phyloP scores from a whole-genome alignment of 1,140 invertebrate species.

The Elymnias hypermnestra region DNA sequence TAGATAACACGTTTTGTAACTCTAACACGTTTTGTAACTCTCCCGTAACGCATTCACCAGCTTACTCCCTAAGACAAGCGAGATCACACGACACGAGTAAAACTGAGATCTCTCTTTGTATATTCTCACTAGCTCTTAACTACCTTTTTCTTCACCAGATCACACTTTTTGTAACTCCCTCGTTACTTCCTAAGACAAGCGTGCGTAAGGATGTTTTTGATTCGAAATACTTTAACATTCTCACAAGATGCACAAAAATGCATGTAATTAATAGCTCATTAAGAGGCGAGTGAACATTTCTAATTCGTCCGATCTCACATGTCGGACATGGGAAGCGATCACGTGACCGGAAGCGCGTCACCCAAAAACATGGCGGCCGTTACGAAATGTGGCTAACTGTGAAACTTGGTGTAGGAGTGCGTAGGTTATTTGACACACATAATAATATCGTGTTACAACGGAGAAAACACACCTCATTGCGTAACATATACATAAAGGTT shows the following conservation, averaged over 20 bases:
- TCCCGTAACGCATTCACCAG: no score
- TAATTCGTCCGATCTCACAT: not conserved
- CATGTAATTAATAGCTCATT: not conserved
- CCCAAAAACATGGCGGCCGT: not conserved
- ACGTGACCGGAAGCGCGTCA: not conserved
- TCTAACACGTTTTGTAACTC: no score
- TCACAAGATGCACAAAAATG: not conserved
- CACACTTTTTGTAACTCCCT: no score
- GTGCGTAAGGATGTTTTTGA: no score
- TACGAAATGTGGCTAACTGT: not conserved
- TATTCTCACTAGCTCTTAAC: no score
- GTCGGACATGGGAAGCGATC: not conserved
- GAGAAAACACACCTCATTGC: not conserved
- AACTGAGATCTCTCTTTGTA: no score
- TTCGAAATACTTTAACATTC: no score
- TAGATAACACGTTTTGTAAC: no score
- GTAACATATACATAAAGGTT: not conserved
- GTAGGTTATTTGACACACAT: not conserved
- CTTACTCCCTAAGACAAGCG: no score
- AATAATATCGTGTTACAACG: not conserved
- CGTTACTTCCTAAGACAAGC: no score
- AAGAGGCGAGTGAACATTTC: not conserved
- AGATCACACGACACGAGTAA: no score
- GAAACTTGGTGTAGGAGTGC: not conserved
- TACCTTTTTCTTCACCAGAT: no score